These are phyloP conservation scores for Pherbina coryleti DNA, from an alignment of 2,888 invertebrate genomes.

Conservation along the genomic window DNA sequence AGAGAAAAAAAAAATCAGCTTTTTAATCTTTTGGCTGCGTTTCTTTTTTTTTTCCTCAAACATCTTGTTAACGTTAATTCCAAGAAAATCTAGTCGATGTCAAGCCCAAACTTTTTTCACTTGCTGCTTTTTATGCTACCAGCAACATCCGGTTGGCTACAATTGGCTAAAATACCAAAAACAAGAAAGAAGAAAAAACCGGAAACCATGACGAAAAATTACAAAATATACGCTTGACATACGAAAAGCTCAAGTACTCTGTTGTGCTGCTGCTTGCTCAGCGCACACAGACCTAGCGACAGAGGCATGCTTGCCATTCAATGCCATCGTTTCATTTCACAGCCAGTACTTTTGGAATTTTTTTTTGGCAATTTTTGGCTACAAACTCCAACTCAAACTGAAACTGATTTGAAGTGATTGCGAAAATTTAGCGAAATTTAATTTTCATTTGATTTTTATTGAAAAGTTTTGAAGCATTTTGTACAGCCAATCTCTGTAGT, in stretches of 20 bases:
- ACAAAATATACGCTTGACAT: background rate
- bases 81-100: background rate
- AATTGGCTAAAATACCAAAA: background rate
- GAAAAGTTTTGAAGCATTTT: background rate
- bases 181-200: no score
- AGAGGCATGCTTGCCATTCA: no score
- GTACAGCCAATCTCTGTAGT: no score
- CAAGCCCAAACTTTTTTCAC: background rate
- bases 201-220: background rate
- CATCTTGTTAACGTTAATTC: background rate
- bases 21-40: background rate
- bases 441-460: constrained; percentile 33
- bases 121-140: background rate
- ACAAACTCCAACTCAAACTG: background rate
- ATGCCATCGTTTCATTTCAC: background rate
- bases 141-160: background rate
- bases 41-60: background rate
- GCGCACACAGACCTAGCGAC: no score
- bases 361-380: background rate
- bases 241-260: background rate
- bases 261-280: no score
- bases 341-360: background rate
- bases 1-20: no score
- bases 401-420: constrained; percentile 4
- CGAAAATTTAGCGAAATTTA: constrained; percentile 18